Conservation (phyloP, 2,113 vertebrate species). For the Apaloderma vittatum region DNA sequence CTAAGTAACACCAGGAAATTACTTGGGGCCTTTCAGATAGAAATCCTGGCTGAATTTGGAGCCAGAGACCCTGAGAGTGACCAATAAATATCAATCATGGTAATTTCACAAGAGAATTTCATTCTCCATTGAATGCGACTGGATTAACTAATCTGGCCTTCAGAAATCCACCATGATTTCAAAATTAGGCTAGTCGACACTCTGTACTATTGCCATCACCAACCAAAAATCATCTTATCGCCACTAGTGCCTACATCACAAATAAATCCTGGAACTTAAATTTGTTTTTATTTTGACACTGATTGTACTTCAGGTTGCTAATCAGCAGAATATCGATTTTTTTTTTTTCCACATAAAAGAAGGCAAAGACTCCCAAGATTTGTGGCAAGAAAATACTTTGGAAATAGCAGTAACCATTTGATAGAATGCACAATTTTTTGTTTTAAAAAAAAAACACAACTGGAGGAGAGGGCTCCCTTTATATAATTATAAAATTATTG, state of each 20-base stretch:
- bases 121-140: background rate
- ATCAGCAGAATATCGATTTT: background rate
- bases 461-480: constrained; percentile 37
- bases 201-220: background rate
- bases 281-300: constrained; percentile 15
- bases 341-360: background rate
- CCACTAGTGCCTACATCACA: background rate
- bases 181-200: background rate
- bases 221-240: background rate
- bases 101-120: background rate
- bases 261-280: background rate
- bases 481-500: constrained; percentile 69
- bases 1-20: too few species aligned
- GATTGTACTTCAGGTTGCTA: background rate
- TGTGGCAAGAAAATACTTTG: background rate
- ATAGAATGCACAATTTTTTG: background rate
- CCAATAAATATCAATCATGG: background rate
- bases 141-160: background rate
- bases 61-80: background rate
- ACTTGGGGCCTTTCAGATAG: background rate
- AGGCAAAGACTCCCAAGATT: background rate
- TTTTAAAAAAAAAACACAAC: background rate
- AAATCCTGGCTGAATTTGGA: background rate
- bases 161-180: background rate
- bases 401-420: background rate